A percentile compares a stretch with the other conserved stretches of the same genome.
phyloP scores from a whole-genome alignment of 2,113 vertebrate genomes.

The Cyanistes caeruleus region DNA sequence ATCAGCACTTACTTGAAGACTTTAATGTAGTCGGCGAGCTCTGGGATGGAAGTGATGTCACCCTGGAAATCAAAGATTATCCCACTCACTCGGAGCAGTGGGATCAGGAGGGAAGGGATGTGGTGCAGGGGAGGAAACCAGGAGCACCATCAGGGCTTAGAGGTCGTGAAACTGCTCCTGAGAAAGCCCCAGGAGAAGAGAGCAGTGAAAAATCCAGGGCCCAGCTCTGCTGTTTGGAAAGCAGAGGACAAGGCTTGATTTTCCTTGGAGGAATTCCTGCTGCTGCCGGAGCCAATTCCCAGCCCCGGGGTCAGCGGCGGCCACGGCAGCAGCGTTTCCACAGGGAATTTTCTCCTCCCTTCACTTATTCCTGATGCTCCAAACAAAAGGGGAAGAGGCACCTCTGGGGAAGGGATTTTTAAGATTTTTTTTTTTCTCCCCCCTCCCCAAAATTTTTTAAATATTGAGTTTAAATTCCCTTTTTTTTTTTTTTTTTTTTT shows the following conservation, averaged over 20 bases:
- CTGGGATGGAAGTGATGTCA: conserved; percentile 98
- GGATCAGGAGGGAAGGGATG: background rate
- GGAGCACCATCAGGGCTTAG: accelerated
- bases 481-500: background rate
- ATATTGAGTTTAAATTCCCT: background rate
- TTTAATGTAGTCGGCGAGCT: conserved; percentile 97
- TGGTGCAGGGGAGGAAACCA: accelerated
- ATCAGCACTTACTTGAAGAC: conserved; percentile 96
- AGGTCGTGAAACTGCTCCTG: background rate
- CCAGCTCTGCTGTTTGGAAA: background rate
- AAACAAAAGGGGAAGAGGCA: background rate
- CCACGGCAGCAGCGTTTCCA: background rate
- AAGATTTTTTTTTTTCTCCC: accelerated
- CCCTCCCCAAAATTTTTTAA: accelerated
- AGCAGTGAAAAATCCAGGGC: background rate
- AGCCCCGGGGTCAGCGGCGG: background rate
- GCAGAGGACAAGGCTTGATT: background rate
- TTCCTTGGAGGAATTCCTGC: background rate
- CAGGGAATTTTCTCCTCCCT: background rate
- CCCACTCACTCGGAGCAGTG: background rate
- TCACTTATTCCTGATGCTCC: background rate
- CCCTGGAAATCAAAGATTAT: conserved; percentile 78
- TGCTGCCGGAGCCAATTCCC: background rate
- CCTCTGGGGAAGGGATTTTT: background rate
- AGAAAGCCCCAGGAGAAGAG: background rate